These are phyloP conservation scores for Drosophila multiciliata DNA, from an alignment of 2,888 invertebrate genomes.

Conservation along the genomic window DNA sequence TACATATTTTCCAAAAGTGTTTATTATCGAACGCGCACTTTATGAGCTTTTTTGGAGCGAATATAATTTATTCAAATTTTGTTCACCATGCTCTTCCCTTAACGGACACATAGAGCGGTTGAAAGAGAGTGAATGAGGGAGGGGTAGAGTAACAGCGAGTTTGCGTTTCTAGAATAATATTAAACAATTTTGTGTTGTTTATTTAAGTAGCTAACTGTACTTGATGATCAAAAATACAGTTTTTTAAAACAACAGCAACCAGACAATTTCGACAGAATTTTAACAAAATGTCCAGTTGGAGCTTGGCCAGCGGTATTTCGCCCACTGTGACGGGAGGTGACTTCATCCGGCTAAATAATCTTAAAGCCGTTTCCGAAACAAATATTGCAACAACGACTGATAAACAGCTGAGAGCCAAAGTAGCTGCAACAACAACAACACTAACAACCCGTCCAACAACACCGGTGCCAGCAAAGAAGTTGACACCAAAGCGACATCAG, in stretches of 20 bases:
- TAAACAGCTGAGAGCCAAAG: conserved; percentile 4
- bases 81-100: conserved; percentile 24
- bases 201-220: conserved; percentile 27
- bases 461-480: conserved; percentile 58
- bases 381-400: conserved; percentile 33
- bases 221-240: conserved; percentile 24
- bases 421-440: conserved; percentile 14
- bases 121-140: not conserved
- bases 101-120: not conserved
- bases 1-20: not conserved
- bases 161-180: conserved; percentile 20
- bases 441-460: conserved; percentile 61
- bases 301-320: conserved; percentile 70
- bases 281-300: conserved; percentile 69
- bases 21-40: not conserved
- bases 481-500: conserved; percentile 54
- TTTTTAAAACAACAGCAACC: conserved; percentile 11
- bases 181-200: conserved; percentile 21
- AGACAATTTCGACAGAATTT: conserved; percentile 1
- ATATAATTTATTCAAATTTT: conserved; percentile 47
- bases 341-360: conserved; percentile 56
- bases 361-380: conserved; percentile 52
- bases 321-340: conserved; percentile 62
- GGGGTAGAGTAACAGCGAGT: not conserved
- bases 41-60: conserved; percentile 7